Conservation (phyloP, 30 jellyfish, hydroid and myxozoan species). For the Pelagia noctiluca region DNA sequence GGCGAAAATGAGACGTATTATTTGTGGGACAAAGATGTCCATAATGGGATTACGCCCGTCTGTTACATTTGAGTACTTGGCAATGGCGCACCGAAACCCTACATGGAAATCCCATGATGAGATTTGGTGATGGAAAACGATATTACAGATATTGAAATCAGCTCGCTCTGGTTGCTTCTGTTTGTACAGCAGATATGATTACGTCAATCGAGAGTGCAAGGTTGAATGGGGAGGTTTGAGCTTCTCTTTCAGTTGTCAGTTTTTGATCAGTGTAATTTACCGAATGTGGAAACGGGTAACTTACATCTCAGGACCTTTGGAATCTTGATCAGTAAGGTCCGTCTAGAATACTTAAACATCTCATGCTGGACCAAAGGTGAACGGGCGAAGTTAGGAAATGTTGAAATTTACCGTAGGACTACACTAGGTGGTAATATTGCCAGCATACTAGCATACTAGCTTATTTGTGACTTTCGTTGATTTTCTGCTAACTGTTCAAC, state of each 20-base stretch:
- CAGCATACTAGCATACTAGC: too few relatives aligned
- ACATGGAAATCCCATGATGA: background rate
- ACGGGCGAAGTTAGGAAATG: too few relatives aligned
- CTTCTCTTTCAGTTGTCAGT: background rate
- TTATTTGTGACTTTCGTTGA: too few relatives aligned
- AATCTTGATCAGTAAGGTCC: too few relatives aligned
- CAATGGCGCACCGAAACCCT: background rate
- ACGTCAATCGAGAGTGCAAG: background rate
- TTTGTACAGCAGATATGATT: background rate
- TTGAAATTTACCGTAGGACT: too few relatives aligned
- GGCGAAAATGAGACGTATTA: conserved; percentile 1
- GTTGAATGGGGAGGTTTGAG: background rate
- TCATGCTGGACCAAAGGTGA: too few relatives aligned
- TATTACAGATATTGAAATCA: background rate
- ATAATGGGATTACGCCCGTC: background rate
- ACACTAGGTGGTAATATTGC: too few relatives aligned
- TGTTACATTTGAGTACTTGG: background rate
- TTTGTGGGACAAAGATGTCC: background rate
- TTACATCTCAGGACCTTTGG: too few relatives aligned
- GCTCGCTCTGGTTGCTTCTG: background rate
- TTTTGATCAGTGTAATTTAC: too few relatives aligned
- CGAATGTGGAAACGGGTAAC: too few relatives aligned
- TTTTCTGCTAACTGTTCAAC: too few relatives aligned
- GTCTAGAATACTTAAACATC: too few relatives aligned
- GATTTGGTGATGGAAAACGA: background rate